Evolutionary conservation across 2,888 invertebrate species (phyloP), one percentile per base, ranked within the genome.

Genomic region (Stenoptilia bipunctidactyla): DNA sequence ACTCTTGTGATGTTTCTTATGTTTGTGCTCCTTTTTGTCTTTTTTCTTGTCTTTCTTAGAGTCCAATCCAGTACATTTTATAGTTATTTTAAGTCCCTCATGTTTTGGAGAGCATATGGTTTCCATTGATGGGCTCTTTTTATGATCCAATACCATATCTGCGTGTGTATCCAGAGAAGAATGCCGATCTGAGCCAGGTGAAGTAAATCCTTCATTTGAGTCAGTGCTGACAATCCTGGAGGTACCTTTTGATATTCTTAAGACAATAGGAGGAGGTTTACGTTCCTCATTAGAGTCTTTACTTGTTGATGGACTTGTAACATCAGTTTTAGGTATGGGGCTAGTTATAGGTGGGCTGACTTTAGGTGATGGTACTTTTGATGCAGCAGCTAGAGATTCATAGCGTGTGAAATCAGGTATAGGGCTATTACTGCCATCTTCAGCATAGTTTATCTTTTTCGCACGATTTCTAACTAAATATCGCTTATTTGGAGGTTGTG

Each of bases 171-270:
- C 85, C 56, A 84, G 52, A 39, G 82, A 83, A 35, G 85, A 83
- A 63, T 84, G 76, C 49, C 85, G 68, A 43, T 85, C 85, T 46
- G 84, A 79, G 45, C 75, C 74, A 40, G 87, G 86, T 38, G 86
- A 86, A 48, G 83, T 86, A 37, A 84, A 80, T 38, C 86, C 85
- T 61, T 86, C 87, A 75, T 88, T 88, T 42, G 88, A 88, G 56
- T 88, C 88, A 39, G 88, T 88, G 58, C 88, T 88, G 40, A 88
- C 87, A 61, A 88, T 83, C 50, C 88, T 85, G 38, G 88, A 88
- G 41, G 88, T 88, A 38, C 88, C 88, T 75, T 94, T 92, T 50
- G 93, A 94, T 86, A 95, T 95, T 75, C 94, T 87, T 48, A 95
- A 79, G 40, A 94, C 94, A 59, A 95, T 95, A 15, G 94, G 94